Base-by-base conservation (phyloP, 2,888 invertebrate species). In the Clistopyga incitator region DNA sequence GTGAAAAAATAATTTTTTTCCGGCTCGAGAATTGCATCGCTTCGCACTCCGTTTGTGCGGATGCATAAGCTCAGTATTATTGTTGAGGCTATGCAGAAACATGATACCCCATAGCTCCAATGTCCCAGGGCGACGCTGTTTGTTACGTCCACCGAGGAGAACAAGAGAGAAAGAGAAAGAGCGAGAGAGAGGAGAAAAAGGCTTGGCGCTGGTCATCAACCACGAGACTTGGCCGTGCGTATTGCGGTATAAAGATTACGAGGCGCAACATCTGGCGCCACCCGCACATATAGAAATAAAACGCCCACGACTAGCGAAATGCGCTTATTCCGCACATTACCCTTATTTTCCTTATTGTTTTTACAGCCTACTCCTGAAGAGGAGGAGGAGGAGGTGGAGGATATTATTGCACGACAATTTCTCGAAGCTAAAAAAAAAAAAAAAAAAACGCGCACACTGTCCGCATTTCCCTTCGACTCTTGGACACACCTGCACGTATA, bases 231-330 rank as follows among this genome's bases (percentile, higher is more conserved):
- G 56, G 52, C 18, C 38, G 56, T 54, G 56, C 72, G 81, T 70
- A 84, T 61, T 54, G 59, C 56, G 79, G 77, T 86, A 85, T 85
- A 86, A 86, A 89, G 89, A 90, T 89, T 87, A 89, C 88, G 86
- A 87, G 86, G 84, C 90, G 88, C 86, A 88, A 88, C 90, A 90
- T 90, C 91, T 90, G 90, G 90, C 90, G 89, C 90, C 90, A 86
- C 85, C 78, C 82, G 80, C 82, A 83, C 87, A 84, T 78, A 80
- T 77, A 71, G 71, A 82, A 59, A 77, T 81, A 65, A 75, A 78
- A 78, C 82, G 50, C 74, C 52, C 78, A 78, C 78, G 74, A 64
- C 29, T 18, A 18, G 45, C 45, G 50, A n/a, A n/a, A 23, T 15
- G 50, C 11, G 54, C 20, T 54, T 54, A 54, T 25, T 56, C 11